Percentiles rank a stretch among this genome's conserved stretches.
These are phyloP conservation scores for Automeris io DNA, from an alignment of 2,888 invertebrate genomes.

Conservation along the genomic window DNA sequence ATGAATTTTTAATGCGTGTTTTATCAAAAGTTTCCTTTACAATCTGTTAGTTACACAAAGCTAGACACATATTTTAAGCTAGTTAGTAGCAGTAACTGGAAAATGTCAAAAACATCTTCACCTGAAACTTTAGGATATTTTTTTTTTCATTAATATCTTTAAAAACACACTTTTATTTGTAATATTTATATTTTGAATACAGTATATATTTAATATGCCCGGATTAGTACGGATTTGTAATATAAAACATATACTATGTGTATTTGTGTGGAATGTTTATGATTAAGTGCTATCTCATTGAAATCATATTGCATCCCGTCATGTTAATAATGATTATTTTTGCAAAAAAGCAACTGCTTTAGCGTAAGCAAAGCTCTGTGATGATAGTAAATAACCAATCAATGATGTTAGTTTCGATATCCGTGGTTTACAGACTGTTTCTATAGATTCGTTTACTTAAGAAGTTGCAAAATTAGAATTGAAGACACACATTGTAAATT, in stretches of 20 bases:
- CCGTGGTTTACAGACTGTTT: slow-evolving; percentile 45
- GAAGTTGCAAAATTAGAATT: too few relatives aligned
- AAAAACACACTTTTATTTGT: slow-evolving; percentile 12
- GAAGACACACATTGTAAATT: too few relatives aligned
- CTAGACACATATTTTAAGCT: slow-evolving; percentile 63
- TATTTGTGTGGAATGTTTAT: slow-evolving; percentile 21
- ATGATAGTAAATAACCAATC: slow-evolving; percentile 7
- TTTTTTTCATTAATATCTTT: slow-evolving; percentile 17
- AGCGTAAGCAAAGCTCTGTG: slow-evolving; percentile 54
- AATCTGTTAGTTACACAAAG: slow-evolving; percentile 58
- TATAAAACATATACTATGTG: slow-evolving; percentile 17
- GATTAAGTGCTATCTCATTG: slow-evolving; percentile 21
- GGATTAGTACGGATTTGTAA: slow-evolving; percentile 50
- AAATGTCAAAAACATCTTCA: slow-evolving; percentile 40
- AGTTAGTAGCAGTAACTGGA: slow-evolving; percentile 30
- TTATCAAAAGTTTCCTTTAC: slow-evolving; percentile 49
- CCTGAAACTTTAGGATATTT: slow-evolving; percentile 56
- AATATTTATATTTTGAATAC: slow-evolving; percentile 12
- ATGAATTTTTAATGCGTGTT: slow-evolving; percentile 4
- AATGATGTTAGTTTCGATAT: slow-evolving; percentile 11
- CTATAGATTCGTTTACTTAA: slow-evolving; percentile 23
- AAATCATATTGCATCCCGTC: slow-evolving; percentile 11
- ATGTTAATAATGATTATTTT: slow-evolving; percentile 24
- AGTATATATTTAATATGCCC: slow-evolving; percentile 25
- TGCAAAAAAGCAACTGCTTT: slow-evolving; percentile 63